Conservation (phyloP, 1,140 invertebrate species). For the Drosophila ananassae region DNA sequence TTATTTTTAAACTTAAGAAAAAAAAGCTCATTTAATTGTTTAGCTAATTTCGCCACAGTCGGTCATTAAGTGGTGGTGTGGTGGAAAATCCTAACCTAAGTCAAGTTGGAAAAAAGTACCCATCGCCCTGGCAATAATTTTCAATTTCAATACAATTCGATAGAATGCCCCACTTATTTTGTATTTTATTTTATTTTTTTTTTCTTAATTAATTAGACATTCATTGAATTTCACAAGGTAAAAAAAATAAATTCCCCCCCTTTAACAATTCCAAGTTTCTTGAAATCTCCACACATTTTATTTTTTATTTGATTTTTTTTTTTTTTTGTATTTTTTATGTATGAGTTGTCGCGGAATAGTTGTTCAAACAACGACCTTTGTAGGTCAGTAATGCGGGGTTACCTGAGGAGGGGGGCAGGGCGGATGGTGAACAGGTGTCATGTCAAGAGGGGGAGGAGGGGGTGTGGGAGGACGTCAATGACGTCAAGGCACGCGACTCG, state of each 20-base stretch:
- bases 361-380: background rate
- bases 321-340: no score
- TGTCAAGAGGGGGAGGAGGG: no score
- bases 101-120: conserved; percentile 44
- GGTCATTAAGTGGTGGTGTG: background rate
- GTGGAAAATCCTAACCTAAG: conserved; percentile 60
- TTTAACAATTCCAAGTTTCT: background rate
- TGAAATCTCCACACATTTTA: background rate
- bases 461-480: conserved; percentile 21
- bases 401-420: background rate
- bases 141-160: conserved; percentile 13
- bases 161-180: conserved; percentile 4
- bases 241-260: background rate
- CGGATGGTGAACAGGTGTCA: background rate
- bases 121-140: background rate
- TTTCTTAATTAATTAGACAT: background rate
- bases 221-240: conserved; percentile 1
- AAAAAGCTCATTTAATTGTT: background rate
- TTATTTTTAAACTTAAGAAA: conserved; percentile 21
- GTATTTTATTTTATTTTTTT: no score
- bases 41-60: conserved; percentile 7
- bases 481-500: conserved; percentile 74
- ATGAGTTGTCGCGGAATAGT: background rate
- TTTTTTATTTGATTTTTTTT: no score
- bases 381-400: background rate